Base-by-base conservation (phyloP, 2,797 vertebrate genomes). In the Orientallactaga sibirica region DNA sequence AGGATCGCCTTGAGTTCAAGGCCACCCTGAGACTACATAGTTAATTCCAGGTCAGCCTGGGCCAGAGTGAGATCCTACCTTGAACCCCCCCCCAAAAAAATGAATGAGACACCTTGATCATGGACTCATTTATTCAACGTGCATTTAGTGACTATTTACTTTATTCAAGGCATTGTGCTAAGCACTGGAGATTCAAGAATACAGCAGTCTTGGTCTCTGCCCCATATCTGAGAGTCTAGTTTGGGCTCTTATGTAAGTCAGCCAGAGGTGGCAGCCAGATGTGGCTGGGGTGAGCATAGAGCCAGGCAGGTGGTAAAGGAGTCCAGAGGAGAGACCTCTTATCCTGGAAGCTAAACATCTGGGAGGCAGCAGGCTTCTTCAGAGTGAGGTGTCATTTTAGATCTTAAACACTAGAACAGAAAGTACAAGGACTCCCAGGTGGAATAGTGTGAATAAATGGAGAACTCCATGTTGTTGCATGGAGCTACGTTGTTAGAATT, bases 101-200 rank as follows among this genome's bases (percentile, higher is more conserved):
- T 81, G 70, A 81, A 64, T 55, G 64, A 86, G 90, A 89, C 67
- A 75, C 52, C 48, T 68, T 81, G 86, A 68, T 92, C 75, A 80
- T 41, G 33, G 90, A 89, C 90, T 92, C 75, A 33, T 76, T 90
- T 70, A 41, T 86, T 86, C 77, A 27, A 70, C 20, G 25, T 29
- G 5, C 24, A 43, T 33, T 68, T 76, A 68, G 41, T 76, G 70
- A 52, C 43, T 16, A 15, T 48, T 29, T 79, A 1, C 43, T 29
- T 2, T 55, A 19, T 37, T 52, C 19, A 62, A 92, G 82, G 70
- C 86, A 25, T 52, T 79, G 37, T 75, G 25, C 62, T 4, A 14
- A 41, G 67, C 19, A 22, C 25, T 70, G n/a, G 11, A 37, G 27
- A 29, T 11, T 22, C 11, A 12, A 22, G 20, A 64, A 61, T 22